phyloP scores from a whole-genome alignment of 2,113 vertebrate species.

The Pagrus major region DNA sequence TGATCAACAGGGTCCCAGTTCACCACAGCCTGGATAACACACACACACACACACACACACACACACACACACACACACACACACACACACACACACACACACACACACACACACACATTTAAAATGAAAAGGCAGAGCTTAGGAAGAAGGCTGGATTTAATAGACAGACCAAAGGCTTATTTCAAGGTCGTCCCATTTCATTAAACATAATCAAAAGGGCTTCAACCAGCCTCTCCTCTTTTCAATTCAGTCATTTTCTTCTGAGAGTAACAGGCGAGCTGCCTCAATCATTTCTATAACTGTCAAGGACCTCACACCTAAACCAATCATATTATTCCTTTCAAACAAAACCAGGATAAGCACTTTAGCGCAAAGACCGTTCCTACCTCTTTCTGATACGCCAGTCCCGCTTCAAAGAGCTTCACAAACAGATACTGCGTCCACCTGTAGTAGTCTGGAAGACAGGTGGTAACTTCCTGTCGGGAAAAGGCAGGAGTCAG shows the following conservation, averaged over 20 bases:
- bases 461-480: conserved; percentile 96
- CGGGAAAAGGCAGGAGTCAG: conserved; percentile 36
- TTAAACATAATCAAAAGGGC: conserved; percentile 50
- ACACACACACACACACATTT: conserved; percentile 15
- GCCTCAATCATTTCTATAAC: conserved; percentile 39
- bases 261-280: conserved; percentile 7
- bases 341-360: conserved; percentile 27
- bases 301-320: conserved; percentile 26
- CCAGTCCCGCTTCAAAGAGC: conserved; percentile 92
- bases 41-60: conserved; percentile 21
- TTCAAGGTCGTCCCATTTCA: conserved; percentile 55
- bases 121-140: conserved; percentile 42
- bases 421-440: conserved; percentile 96
- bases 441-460: conserved; percentile 96
- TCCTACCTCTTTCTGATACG: conserved; percentile 97
- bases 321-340: conserved; percentile 29
- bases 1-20: conserved; percentile 98
- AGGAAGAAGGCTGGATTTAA: conserved; percentile 53
- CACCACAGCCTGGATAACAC: conserved; percentile 89
- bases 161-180: conserved; percentile 32
- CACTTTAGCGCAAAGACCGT: conserved; percentile 6
- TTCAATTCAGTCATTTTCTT: conserved; percentile 31
- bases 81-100: conserved; percentile 15
- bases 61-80: conserved; percentile 23
- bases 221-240: conserved; percentile 23